Evolutionary conservation across 2,888 invertebrate genomes (phyloP).

Genomic region (Pharmacophagus antenor): DNA sequence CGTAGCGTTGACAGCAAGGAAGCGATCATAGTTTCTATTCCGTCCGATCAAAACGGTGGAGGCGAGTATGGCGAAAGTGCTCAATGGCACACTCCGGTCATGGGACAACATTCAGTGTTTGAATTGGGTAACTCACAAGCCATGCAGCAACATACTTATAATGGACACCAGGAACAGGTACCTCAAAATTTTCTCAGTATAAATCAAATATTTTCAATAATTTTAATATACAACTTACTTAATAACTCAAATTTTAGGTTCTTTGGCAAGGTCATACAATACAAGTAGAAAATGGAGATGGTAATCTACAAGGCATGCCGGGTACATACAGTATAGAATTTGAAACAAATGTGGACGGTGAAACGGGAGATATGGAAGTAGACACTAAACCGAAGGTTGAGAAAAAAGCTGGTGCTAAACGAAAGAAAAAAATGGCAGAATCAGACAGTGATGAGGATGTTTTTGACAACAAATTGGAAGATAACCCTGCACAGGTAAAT

Average conservation of each 20-base stretch:
- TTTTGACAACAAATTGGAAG: slow-evolving; percentile 85
- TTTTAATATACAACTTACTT: not conserved
- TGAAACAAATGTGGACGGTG: slow-evolving; percentile 61
- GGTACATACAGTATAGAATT: slow-evolving; percentile 67
- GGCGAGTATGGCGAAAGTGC: slow-evolving; percentile 78
- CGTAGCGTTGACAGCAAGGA: slow-evolving; percentile 82
- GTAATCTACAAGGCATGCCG: slow-evolving; percentile 59
- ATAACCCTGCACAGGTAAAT: slow-evolving; percentile 81
- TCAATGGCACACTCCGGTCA: slow-evolving; percentile 84
- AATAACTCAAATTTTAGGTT: slow-evolving; percentile 66
- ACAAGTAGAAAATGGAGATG: slow-evolving; percentile 79
- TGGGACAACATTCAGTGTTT: slow-evolving; percentile 77
- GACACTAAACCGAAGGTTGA: slow-evolving; percentile 73
- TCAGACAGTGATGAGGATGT: slow-evolving; percentile 74
- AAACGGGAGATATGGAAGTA: slow-evolving; percentile 60
- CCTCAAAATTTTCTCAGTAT: slow-evolving; percentile 1
- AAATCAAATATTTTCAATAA: not conserved
- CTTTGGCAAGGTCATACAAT: slow-evolving; percentile 85
- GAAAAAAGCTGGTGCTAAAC: slow-evolving; percentile 66
- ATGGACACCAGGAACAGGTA: slow-evolving; percentile 77
- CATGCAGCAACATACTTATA: slow-evolving; percentile 73
- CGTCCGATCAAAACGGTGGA: slow-evolving; percentile 67
- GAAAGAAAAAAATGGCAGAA: slow-evolving; percentile 76
- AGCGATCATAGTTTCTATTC: slow-evolving; percentile 74
- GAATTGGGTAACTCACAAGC: slow-evolving; percentile 66